phyloP scores from a whole-genome alignment of 1,140 invertebrate genomes.

The roundworm (Caenorhabditis elegans) region WBcel235 BX284606.5:9890001-9890500 shows the following conservation, averaged over 20 bases:
- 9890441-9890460: constrained; percentile 21
- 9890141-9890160: constrained; percentile 42
- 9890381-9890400: constrained; percentile 44
- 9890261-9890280: constrained; percentile 2
- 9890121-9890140: constrained; percentile 47
- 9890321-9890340: no score
- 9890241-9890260: constrained; percentile 27
- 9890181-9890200: constrained; percentile 5
- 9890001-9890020: constrained; percentile 37
- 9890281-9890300: no score
- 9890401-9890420: constrained; percentile 36
- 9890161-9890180: constrained; percentile 39
- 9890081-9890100: constrained; percentile 45
- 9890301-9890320: no score
- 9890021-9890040: constrained; percentile 38
- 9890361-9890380: constrained; percentile 32
- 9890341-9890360: constrained; percentile 7
- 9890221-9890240: not conserved
- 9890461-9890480: not conserved
- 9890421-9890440: constrained; percentile 34
- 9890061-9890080: constrained; percentile 28
- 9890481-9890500: not conserved
- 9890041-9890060: constrained; percentile 39
- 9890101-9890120: constrained; percentile 39
- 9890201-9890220: constrained; percentile 18